Percentiles rank a stretch among this genome's conserved stretches.
Conservation (phyloP, 2,113 vertebrate genomes). For the Scartelaos histophorus region DNA sequence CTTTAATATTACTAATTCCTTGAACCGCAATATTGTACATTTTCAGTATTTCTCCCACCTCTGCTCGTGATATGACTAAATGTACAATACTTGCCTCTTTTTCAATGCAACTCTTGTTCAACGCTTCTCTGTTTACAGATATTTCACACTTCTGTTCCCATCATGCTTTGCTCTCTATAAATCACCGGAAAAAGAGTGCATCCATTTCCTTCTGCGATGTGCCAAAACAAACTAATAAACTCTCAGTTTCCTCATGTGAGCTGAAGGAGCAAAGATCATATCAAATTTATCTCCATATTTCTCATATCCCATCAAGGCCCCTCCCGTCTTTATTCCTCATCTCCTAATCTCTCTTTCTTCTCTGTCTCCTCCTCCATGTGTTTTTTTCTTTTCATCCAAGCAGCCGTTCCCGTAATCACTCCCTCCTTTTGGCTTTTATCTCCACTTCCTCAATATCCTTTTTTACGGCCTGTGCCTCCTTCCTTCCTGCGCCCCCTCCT, state of each 20-base stretch:
- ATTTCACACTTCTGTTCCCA: constrained; percentile 54
- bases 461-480: constrained; percentile 68
- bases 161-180: constrained; percentile 8
- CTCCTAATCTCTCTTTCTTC: constrained; percentile 55
- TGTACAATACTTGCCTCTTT: background rate
- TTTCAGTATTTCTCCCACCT: too few relatives aligned
- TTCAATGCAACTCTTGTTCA: background rate
- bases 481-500: constrained; percentile 37
- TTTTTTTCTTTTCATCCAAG: constrained; percentile 54
- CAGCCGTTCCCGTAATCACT: constrained; percentile 64
- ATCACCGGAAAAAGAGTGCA: background rate
- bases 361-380: constrained; percentile 43
- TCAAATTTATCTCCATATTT: constrained; percentile 26
- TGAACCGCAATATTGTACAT: too few relatives aligned
- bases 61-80: too few relatives aligned
- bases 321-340: constrained; percentile 26
- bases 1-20: too few relatives aligned
- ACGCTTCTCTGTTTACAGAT: constrained; percentile 39
- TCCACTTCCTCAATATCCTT: constrained; percentile 76
- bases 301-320: background rate
- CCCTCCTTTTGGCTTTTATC: constrained; percentile 71
- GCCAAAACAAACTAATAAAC: constrained; percentile 43
- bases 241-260: constrained; percentile 21
- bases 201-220: constrained; percentile 20
- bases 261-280: constrained; percentile 26